Evolutionary conservation across 2,113 vertebrate genomes (phyloP).

Genomic region (Scatophagus argus): DNA sequence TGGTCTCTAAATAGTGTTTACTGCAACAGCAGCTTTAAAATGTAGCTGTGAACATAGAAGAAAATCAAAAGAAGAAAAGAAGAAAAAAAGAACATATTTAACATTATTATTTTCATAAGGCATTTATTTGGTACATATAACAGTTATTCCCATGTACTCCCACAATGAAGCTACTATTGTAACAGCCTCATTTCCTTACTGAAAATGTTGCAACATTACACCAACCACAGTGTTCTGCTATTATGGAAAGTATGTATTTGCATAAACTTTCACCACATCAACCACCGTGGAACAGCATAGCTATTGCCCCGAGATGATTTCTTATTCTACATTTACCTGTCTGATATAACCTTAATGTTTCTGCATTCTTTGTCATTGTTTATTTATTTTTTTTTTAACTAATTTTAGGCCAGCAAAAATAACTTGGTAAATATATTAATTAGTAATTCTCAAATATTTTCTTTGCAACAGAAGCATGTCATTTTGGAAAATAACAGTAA

Average conservation of each 20-base stretch:
- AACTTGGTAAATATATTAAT: not conserved
- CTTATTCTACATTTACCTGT: not conserved
- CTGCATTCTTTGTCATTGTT: not conserved
- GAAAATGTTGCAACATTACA: not conserved
- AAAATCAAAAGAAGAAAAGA: too few relatives aligned
- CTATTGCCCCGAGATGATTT: too few relatives aligned
- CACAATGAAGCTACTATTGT: slow-evolving; percentile 14
- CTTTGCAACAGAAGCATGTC: not conserved
- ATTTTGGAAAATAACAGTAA: not conserved
- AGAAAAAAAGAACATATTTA: too few relatives aligned
- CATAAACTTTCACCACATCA: not conserved
- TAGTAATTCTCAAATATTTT: too few relatives aligned
- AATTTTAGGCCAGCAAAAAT: not conserved
- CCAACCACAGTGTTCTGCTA: not conserved
- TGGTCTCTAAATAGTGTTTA: not conserved
- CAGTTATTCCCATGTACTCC: not conserved
- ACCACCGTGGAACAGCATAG: rapidly evolving
- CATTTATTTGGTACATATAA: too few relatives aligned
- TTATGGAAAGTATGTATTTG: slow-evolving; percentile 7
- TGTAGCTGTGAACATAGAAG: not conserved
- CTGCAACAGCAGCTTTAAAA: not conserved
- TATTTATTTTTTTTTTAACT: not conserved
- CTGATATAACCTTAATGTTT: not conserved
- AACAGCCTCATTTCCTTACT: slow-evolving; percentile 41
- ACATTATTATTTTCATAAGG: slow-evolving; percentile 16